Base-by-base conservation (phyloP, 2,888 invertebrate genomes). In the Liposcelis brunnea region DNA sequence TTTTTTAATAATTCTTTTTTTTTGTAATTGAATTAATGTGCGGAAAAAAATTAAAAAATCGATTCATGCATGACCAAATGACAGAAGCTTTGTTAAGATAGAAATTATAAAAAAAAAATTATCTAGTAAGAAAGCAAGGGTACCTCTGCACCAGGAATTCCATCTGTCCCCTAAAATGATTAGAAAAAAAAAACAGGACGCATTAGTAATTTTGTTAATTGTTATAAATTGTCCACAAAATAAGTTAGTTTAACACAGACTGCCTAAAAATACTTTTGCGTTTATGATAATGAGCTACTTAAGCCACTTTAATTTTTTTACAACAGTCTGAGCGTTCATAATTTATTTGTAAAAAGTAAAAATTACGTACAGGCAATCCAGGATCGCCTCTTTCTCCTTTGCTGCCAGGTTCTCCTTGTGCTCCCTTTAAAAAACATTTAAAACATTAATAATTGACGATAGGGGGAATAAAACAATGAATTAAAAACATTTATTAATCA, bases 331-430 rank as follows among this genome's bases (percentile, higher is more conserved):
- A n/a, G n/a, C n/a, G n/a, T n/a, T n/a, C n/a, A n/a, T n/a, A n/a
- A n/a, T n/a, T n/a, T n/a, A n/a, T n/a, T n/a, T n/a, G n/a, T n/a
- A n/a, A n/a, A n/a, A n/a, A n/a, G n/a, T n/a, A n/a, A n/a, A 43
- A 42, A 42, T 31, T 53, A 77, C 83, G 74, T 77, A 89, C 90
- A 61, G 90, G 89, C 59, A 90, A 70, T 59, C 91, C 91, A 53
- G 89, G 87, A 67, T 91, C 90, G 44, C 90, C 90, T 52, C 89
- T 74, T 69, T 90, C 90, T 54, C 91, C 90, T 68, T 90, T 90
- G 59, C 74, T 77, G 54, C 91, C 91, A 45, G 84, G 82, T 66
- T 90, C 89, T 55, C 91, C 91, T 67, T 86, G 84, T 54, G 87
- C 89, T 55, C 90, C 90, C 87, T 89, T 63, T 47, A 61, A 58